phyloP scores from a whole-genome alignment of 2,888 invertebrate genomes.

The Melinaea menophilus region DNA sequence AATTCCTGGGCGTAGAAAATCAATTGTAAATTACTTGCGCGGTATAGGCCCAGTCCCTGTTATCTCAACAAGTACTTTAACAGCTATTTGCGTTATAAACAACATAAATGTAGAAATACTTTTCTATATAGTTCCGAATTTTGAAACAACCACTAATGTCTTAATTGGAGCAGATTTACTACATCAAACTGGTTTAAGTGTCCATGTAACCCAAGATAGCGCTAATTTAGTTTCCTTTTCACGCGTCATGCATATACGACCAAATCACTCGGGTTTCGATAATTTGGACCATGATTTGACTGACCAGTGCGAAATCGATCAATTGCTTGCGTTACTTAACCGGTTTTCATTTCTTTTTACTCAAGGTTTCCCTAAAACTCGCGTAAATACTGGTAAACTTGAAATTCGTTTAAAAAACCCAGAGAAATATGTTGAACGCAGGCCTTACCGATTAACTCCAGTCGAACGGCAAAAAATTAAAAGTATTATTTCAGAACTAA shows the following conservation, averaged over 20 bases:
- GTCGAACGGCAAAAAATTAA: constrained; percentile 21
- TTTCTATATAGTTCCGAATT: constrained; percentile 17
- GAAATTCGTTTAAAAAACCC: no score
- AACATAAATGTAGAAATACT: constrained; percentile 17
- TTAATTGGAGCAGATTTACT: constrained; percentile 22
- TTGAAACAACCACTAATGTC: constrained; percentile 16
- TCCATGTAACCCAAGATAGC: constrained; percentile 17
- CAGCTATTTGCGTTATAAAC: constrained; percentile 17
- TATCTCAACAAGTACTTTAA: constrained; percentile 12
- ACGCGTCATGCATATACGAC: constrained; percentile 12
- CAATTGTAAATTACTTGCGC: constrained; percentile 19
- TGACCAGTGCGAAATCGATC: constrained; percentile 11
- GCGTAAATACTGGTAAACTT: no score
- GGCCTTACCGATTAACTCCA: no score
- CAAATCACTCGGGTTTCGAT: constrained; percentile 14
- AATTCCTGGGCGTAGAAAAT: constrained; percentile 27
- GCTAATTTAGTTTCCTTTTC: constrained; percentile 10
- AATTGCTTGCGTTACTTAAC: constrained; percentile 15
- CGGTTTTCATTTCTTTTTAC: constrained; percentile 19
- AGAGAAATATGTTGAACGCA: no score
- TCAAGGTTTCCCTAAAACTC: constrained; percentile 14
- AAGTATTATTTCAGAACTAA: constrained; percentile 20
- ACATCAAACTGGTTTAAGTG: constrained; percentile 15
- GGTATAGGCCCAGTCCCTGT: constrained; percentile 15
- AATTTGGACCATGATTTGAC: constrained; percentile 15